phyloP scores from a whole-genome alignment of 2,888 invertebrate species.

The Glyphotaelius pellucidus region DNA sequence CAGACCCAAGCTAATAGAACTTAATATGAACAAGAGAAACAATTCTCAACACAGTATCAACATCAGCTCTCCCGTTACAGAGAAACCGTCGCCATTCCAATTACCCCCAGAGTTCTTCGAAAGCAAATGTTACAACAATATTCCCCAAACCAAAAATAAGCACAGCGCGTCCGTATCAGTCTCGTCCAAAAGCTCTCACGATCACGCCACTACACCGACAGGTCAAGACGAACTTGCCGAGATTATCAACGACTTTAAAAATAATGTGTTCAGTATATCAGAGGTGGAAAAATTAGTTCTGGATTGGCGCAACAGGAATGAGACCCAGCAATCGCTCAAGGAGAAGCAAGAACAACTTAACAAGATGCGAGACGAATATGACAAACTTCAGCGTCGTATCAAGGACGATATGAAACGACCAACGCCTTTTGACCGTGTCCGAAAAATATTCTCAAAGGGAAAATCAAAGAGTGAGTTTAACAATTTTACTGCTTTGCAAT shows the following conservation, averaged over 20 bases:
- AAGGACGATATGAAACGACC: slow-evolving; percentile 86
- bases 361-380: slow-evolving; percentile 88
- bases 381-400: slow-evolving; percentile 87
- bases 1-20: slow-evolving; percentile 72
- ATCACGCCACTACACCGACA: slow-evolving; percentile 70
- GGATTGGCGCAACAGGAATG: slow-evolving; percentile 91
- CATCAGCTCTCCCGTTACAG: slow-evolving; percentile 40
- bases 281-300: slow-evolving; percentile 91
- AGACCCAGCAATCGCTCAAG: slow-evolving; percentile 90
- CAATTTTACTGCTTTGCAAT: background rate
- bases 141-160: slow-evolving; percentile 50
- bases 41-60: slow-evolving; percentile 16
- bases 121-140: slow-evolving; percentile 53
- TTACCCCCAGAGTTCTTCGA: slow-evolving; percentile 58
- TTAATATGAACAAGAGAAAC: slow-evolving; percentile 44
- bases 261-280: slow-evolving; percentile 89
- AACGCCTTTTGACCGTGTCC: slow-evolving; percentile 88
- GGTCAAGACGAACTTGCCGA: slow-evolving; percentile 89
- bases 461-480: slow-evolving; percentile 75
- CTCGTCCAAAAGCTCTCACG: slow-evolving; percentile 60
- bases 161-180: slow-evolving; percentile 47
- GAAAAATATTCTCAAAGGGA: slow-evolving; percentile 84
- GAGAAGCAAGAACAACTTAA: slow-evolving; percentile 90
- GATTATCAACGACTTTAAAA: slow-evolving; percentile 93
- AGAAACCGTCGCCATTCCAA: slow-evolving; percentile 51